Percentiles rank a stretch among this genome's conserved stretches.
phyloP scores from a whole-genome alignment of 2,888 invertebrate genomes.

The Megaustenia siamemsis region DNA sequence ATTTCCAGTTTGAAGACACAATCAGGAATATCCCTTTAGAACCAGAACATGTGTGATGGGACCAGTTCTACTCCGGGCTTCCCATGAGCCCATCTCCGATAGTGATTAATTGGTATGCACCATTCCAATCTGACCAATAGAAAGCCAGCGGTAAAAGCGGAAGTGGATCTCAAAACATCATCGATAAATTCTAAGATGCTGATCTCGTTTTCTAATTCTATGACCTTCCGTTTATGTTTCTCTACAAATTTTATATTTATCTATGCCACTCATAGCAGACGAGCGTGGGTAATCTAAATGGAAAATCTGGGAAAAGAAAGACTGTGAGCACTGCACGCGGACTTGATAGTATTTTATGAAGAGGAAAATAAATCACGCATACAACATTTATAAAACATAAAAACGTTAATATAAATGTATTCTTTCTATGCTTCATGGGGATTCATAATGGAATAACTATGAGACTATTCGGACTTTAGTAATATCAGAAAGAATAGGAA shows the following conservation, averaged over 20 bases:
- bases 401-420: too few relatives aligned
- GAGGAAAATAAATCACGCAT: neutral
- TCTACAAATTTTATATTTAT: slow-evolving; percentile 7
- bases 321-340: neutral
- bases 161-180: slow-evolving; percentile 17
- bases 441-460: too few relatives aligned
- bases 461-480: too few relatives aligned
- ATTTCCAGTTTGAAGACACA: slow-evolving; percentile 50
- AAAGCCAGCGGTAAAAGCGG: neutral
- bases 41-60: slow-evolving; percentile 42
- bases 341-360: neutral
- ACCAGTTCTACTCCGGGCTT: neutral
- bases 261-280: neutral
- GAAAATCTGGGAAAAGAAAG: neutral
- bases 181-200: slow-evolving; percentile 23
- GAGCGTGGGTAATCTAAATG: neutral
- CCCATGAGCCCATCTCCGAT: slow-evolving; percentile 3
- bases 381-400: too few relatives aligned
- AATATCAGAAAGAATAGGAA: too few relatives aligned
- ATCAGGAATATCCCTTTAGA: slow-evolving; percentile 48
- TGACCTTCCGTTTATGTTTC: slow-evolving; percentile 27
- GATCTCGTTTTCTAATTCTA: slow-evolving; percentile 15
- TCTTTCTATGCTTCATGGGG: too few relatives aligned
- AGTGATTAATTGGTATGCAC: slow-evolving; percentile 55
- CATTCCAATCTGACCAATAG: slow-evolving; percentile 45